Conservation (phyloP, 2,888 invertebrate genomes). For the Torymus tubicola region DNA sequence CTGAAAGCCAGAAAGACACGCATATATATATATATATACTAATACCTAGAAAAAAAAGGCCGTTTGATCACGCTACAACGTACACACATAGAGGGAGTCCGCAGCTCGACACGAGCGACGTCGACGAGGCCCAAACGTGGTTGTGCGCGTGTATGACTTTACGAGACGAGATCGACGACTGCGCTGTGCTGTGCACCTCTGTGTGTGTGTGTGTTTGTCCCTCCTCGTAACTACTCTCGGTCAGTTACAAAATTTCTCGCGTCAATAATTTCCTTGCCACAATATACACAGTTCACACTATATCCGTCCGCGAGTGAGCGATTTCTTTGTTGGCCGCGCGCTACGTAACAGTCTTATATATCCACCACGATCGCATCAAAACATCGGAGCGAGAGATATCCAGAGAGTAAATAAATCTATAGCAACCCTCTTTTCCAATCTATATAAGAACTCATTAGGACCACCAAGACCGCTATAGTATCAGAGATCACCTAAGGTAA, state of each 20-base stretch:
- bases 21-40: too few relatives aligned
- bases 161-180: too few relatives aligned
- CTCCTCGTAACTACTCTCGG: neutral
- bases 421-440: too few relatives aligned
- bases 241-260: constrained; percentile 32
- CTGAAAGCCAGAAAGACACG: neutral
- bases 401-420: neutral
- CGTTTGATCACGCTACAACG: constrained; percentile 4
- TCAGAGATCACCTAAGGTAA: too few relatives aligned
- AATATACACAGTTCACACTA: too few relatives aligned
- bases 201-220: neutral
- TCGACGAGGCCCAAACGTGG: neutral
- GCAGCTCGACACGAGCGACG: constrained; percentile 10
- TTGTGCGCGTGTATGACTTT: neutral
- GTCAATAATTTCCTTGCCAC: neutral
- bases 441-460: too few relatives aligned
- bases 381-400: neutral
- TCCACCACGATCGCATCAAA: neutral
- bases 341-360: too few relatives aligned
- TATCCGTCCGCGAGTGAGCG: too few relatives aligned
- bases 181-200: neutral
- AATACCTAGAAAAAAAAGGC: constrained; percentile 5
- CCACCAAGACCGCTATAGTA: too few relatives aligned
- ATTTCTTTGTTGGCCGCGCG: too few relatives aligned
- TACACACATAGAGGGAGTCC: constrained; percentile 36